Base-by-base conservation (phyloP, 37 sponge, comb jelly and placozoan species). In the Aplysina aerophoba region DNA sequence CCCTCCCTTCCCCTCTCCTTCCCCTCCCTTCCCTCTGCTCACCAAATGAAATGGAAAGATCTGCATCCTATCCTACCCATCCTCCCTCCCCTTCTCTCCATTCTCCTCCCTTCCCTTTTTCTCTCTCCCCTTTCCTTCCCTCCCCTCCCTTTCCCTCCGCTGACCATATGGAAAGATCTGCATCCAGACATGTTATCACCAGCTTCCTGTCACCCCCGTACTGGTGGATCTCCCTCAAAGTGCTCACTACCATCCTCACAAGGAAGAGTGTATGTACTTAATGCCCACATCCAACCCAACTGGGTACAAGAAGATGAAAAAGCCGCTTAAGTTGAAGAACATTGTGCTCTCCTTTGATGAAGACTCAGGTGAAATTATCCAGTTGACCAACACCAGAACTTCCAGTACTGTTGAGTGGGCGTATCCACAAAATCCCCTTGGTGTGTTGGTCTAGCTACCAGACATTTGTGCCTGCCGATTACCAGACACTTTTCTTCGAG, bases 391-490 rank as follows among this genome's bases (percentile, higher is more conserved):
- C 36, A 69, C 6, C 12, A 54, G 80, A 22, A 25, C 62, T 13
- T 21, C 20, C 5, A 14, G 20, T 20, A 27, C 16, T 59, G 62
- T 83, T 1, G 36, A 63, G 24, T 84, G 62, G 63, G 85, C 89
- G 17, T 40, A 41, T 16, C 12, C 12, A 25, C 55, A 54, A 0
- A 31, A 84, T 40, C 92, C 85, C 0, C 62, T 91, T 30, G 88
- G 33, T 15, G 53, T 37, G 3, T 11, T 92, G 0, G 19, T 82
- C 16, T 92, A n/a, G n/a, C n/a, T n/a, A 92, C 65, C 73, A 88
- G 74, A 73, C 92, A 0, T 92, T 79, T 44, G 88, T 87, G 13
- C 20, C 35, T 15, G 80, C 24, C 17, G 87, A 87, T 59, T 90
- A 81, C 35, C 58, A 73, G 0, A 64, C 30, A 28, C 73, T 81